phyloP scores from a whole-genome alignment of 2,113 vertebrate genomes.

The Gavia stellata region DNA sequence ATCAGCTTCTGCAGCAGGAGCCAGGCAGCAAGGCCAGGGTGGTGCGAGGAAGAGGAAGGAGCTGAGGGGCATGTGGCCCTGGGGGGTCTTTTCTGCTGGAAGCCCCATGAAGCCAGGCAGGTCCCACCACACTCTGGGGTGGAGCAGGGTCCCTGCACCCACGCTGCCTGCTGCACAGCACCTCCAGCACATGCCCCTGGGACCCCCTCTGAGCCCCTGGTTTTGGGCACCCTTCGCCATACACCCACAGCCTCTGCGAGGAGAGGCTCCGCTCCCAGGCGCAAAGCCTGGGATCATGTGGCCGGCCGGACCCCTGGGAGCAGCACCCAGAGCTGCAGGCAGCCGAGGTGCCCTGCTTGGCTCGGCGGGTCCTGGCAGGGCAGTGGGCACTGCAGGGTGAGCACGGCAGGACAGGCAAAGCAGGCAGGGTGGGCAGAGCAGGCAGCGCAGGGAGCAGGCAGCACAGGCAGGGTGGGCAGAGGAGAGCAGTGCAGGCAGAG shows the following conservation, averaged over 20 bases:
- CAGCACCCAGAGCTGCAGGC: neutral
- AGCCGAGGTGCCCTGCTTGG: neutral
- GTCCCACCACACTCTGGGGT: neutral
- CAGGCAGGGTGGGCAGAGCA: neutral
- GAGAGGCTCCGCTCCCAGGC: neutral
- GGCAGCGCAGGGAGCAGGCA: too few relatives aligned
- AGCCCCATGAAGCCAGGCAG: neutral
- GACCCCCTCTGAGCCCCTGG: too few relatives aligned
- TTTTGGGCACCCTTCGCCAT: neutral
- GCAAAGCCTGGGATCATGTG: accelerated
- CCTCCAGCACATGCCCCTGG: neutral
- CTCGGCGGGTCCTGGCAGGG: neutral
- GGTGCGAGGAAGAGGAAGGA: accelerated
- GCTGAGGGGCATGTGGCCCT: accelerated
- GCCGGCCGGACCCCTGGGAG: accelerated
- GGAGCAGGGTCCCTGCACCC: neutral
- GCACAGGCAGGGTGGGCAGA: neutral
- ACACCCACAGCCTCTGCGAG: neutral
- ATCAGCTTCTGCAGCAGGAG: neutral
- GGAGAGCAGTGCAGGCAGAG: neutral
- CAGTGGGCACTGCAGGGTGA: neutral
- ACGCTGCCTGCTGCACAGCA: neutral
- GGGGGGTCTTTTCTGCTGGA: neutral
- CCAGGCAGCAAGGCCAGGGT: neutral
- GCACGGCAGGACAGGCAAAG: neutral